Conservation (phyloP, 2,888 invertebrate genomes). For the Eupithecia abbreviata region DNA sequence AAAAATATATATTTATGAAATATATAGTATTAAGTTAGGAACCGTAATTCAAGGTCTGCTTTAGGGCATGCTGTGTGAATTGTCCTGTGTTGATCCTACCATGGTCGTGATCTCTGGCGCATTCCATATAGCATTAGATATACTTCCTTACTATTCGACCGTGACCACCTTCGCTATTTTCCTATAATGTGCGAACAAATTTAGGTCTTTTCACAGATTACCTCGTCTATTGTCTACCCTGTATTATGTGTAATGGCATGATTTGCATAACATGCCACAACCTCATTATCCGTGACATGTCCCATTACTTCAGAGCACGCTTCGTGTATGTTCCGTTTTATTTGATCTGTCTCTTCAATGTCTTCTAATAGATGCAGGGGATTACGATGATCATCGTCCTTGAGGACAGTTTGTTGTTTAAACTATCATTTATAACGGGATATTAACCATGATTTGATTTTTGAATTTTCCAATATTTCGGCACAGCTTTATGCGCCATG, state of each 20-base stretch:
- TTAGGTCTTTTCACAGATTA: background rate
- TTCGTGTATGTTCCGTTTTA: background rate
- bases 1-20: too few species aligned
- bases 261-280: background rate
- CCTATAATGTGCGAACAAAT: background rate
- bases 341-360: background rate
- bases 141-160: background rate
- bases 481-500: too few species aligned
- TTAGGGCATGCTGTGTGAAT: too few species aligned
- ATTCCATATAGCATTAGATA: background rate
- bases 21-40: too few species aligned
- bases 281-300: conserved; percentile 3
- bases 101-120: background rate
- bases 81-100: too few species aligned
- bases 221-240: background rate
- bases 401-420: background rate
- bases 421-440: too few species aligned
- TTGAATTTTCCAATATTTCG: too few species aligned
- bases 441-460: too few species aligned
- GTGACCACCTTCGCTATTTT: background rate
- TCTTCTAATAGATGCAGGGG: background rate
- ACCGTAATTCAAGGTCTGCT: too few species aligned
- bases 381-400: background rate
- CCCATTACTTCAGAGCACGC: conserved; percentile 1
- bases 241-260: background rate